These are phyloP conservation scores for Chloroceryle inda DNA, from an alignment of 2,797 vertebrate genomes.

Conservation along the genomic window DNA sequence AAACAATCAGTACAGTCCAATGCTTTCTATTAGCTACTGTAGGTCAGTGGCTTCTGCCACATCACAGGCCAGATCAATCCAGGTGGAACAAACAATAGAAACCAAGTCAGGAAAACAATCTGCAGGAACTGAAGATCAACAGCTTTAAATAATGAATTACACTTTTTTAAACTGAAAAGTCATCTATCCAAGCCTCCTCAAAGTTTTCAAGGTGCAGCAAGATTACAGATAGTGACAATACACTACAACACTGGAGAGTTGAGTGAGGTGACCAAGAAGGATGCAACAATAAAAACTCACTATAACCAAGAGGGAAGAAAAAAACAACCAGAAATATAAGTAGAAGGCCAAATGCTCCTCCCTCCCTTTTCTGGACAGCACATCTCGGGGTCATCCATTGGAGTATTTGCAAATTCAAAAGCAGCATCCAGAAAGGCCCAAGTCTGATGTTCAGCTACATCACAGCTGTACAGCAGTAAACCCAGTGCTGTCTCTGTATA, in stretches of 20 bases:
- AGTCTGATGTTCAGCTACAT: too few relatives aligned
- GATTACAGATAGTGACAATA: neutral
- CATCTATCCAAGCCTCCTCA: neutral
- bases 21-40: neutral
- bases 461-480: neutral
- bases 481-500: neutral
- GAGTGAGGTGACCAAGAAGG: neutral
- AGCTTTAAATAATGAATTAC: neutral
- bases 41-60: neutral
- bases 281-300: neutral
- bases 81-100: neutral
- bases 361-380: neutral
- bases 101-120: neutral
- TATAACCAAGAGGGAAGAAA: neutral
- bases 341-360: neutral
- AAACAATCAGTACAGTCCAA: neutral
- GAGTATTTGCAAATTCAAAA: neutral
- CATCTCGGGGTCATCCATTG: neutral
- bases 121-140: neutral
- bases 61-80: neutral
- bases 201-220: neutral
- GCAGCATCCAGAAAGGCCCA: neutral
- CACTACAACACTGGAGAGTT: neutral
- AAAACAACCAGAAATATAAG: neutral
- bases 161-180: neutral